phyloP scores from a whole-genome alignment of 2,113 vertebrate species.

The Dasyprocta punctata region DNA sequence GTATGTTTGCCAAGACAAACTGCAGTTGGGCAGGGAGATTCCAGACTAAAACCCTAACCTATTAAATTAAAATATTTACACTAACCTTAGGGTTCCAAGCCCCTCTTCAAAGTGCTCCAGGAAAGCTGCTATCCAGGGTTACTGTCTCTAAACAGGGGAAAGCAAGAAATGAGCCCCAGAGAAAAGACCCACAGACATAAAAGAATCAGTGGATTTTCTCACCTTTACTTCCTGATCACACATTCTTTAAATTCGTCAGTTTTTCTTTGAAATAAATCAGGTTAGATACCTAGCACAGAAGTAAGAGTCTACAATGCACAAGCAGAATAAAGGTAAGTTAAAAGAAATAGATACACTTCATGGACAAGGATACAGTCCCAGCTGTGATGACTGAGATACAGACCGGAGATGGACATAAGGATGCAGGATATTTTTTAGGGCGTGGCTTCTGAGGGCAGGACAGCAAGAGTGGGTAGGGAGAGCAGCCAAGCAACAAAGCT shows the following conservation, averaged over 20 bases:
- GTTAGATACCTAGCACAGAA: slow-evolving; percentile 24
- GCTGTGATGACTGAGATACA: background rate
- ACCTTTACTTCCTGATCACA: background rate
- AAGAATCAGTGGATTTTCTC: background rate
- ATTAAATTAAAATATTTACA: slow-evolving; percentile 18
- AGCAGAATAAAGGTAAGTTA: background rate
- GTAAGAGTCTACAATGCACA: background rate
- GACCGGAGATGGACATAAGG: background rate
- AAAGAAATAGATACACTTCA: background rate
- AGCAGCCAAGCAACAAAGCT: background rate
- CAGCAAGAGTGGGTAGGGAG: background rate
- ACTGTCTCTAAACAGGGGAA: background rate
- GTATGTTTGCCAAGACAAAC: background rate
- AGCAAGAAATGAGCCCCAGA: background rate
- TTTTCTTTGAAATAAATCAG: background rate
- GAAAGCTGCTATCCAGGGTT: background rate
- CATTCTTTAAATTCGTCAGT: background rate
- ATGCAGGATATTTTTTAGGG: background rate
- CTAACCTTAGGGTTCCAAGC: background rate
- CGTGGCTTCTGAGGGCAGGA: background rate
- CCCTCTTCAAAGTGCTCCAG: background rate
- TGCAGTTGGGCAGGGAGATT: background rate
- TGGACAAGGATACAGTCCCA: background rate
- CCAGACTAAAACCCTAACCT: slow-evolving; percentile 2
- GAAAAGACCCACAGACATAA: background rate